Conservation (phyloP, 2,888 invertebrate genomes). For the Brachypalpus laphriformis region DNA sequence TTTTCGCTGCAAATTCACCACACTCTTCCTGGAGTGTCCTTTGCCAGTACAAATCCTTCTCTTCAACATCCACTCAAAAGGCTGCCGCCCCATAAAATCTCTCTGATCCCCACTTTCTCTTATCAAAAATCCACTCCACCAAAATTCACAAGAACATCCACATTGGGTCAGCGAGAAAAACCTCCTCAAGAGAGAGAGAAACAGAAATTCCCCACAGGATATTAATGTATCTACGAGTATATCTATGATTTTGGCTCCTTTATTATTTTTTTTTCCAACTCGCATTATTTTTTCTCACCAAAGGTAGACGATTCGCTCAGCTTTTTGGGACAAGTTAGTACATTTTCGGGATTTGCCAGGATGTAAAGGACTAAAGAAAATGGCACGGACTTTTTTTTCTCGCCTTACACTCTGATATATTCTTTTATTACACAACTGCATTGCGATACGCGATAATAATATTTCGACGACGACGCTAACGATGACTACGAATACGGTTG, state of each 20-base stretch:
- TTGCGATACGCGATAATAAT: constrained; percentile 49
- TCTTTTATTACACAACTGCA: constrained; percentile 63
- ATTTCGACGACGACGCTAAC: background rate
- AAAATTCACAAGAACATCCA: constrained; percentile 8
- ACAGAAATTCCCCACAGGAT: constrained; percentile 63
- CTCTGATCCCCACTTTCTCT: background rate
- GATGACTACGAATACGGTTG: constrained; percentile 1
- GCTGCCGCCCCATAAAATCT: background rate
- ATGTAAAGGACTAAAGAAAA: constrained; percentile 80
- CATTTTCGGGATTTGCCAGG: constrained; percentile 83
- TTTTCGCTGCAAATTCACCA: constrained; percentile 50
- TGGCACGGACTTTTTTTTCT: constrained; percentile 72
- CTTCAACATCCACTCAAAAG: constrained; percentile 38
- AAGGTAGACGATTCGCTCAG: constrained; percentile 72
- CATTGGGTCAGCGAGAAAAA: background rate
- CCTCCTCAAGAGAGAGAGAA: constrained; percentile 26
- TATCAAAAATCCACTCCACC: constrained; percentile 2
- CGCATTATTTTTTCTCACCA: constrained; percentile 69
- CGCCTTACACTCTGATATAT: constrained; percentile 59
- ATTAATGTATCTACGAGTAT: constrained; percentile 12
- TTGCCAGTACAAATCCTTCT: background rate
- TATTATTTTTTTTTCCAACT: constrained; percentile 18
- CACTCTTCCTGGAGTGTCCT: background rate
- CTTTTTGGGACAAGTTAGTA: constrained; percentile 82
- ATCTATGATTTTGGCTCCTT: constrained; percentile 27